phyloP scores from a whole-genome alignment of 2,113 vertebrate species.

The Ailuropoda melanoleuca region DNA sequence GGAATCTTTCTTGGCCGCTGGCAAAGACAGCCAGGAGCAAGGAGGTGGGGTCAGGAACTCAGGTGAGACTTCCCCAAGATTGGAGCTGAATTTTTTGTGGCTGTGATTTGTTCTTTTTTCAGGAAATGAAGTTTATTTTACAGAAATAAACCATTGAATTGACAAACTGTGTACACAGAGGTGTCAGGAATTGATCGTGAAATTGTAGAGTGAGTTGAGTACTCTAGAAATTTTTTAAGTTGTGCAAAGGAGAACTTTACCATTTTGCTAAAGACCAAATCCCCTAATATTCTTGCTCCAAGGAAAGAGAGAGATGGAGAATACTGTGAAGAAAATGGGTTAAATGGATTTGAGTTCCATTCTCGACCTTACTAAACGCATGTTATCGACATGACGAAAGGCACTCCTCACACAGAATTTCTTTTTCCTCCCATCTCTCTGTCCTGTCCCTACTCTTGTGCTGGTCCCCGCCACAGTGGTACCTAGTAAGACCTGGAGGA shows the following conservation, averaged over 20 bases:
- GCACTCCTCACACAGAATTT: background rate
- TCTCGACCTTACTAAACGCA: background rate
- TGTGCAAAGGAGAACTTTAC: background rate
- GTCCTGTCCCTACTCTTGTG: accelerated
- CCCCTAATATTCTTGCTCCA: background rate
- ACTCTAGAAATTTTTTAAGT: background rate
- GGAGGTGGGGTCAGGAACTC: background rate
- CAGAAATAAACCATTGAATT: background rate
- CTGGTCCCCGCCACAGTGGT: no score
- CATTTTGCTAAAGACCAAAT: background rate
- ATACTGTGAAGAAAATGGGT: background rate
- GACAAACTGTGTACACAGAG: background rate
- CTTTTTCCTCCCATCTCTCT: background rate
- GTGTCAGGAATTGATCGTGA: background rate
- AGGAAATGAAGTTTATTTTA: background rate
- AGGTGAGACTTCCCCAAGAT: background rate
- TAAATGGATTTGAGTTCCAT: background rate
- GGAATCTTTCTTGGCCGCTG: background rate
- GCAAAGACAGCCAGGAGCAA: background rate
- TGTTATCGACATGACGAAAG: accelerated
- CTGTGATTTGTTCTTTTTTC: background rate
- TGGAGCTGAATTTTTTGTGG: background rate
- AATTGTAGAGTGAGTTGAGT: background rate
- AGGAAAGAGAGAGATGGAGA: background rate
- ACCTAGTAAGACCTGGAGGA: background rate